phyloP scores from a whole-genome alignment of 2,888 invertebrate genomes.

The Plagodis dolabraria region DNA sequence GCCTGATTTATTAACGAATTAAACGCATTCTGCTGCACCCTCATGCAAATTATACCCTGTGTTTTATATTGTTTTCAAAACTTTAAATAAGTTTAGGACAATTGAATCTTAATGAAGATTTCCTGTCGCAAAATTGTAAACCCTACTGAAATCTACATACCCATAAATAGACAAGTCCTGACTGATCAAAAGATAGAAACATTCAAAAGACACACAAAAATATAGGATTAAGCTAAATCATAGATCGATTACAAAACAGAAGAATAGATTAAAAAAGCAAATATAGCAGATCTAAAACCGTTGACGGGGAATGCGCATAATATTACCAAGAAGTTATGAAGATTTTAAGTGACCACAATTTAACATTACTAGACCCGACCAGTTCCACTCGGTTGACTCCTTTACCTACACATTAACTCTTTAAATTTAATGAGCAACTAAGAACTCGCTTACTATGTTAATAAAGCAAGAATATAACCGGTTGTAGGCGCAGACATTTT shows the following conservation, averaged over 20 bases:
- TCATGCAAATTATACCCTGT: slow-evolving; percentile 58
- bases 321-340: slow-evolving; percentile 29
- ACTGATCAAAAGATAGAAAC: no score
- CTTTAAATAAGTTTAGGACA: no score
- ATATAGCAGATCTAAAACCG: no score
- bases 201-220: no score
- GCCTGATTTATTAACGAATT: slow-evolving; percentile 85
- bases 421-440: slow-evolving; percentile 63
- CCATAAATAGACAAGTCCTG: background rate
- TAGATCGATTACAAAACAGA: no score
- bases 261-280: no score
- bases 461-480: slow-evolving; percentile 51
- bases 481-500: slow-evolving; percentile 44
- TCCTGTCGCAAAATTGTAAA: background rate
- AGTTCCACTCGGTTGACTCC: slow-evolving; percentile 54
- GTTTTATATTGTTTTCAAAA: slow-evolving; percentile 3
- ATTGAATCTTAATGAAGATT: no score
- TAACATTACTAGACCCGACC: slow-evolving; percentile 53
- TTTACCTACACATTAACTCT: slow-evolving; percentile 60
- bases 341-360: slow-evolving; percentile 42
- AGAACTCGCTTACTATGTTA: slow-evolving; percentile 66
- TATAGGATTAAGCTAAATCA: no score
- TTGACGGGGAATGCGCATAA: slow-evolving; percentile 21
- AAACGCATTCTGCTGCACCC: slow-evolving; percentile 83
- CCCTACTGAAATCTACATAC: background rate